A percentile compares a stretch with the other conserved stretches of the same genome.
These are phyloP conservation scores for Microcaecilia unicolor DNA, from an alignment of 2,797 vertebrate genomes.

Conservation along the genomic window DNA sequence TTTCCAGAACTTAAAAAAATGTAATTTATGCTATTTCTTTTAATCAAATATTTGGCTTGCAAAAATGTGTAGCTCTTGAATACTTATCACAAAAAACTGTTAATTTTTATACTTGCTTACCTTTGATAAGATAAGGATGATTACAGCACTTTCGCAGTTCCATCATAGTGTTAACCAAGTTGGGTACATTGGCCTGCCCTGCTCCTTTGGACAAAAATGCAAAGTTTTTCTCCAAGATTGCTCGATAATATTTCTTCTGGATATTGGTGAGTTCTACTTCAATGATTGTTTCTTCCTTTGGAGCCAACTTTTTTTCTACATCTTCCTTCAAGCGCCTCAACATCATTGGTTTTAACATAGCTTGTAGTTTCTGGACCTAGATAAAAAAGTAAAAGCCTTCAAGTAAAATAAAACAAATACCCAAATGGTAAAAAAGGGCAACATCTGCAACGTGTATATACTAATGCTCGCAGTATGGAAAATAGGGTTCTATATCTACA, in stretches of 20 bases:
- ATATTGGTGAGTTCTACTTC: conserved; percentile 98
- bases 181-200: conserved; percentile 93
- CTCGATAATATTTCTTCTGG: conserved; percentile 97
- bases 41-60: not conserved
- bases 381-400: no score
- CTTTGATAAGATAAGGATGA: conserved; percentile 98
- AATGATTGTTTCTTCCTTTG: conserved; percentile 96
- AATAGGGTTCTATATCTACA: no score
- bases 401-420: no score
- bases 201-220: conserved; percentile 95
- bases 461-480: no score
- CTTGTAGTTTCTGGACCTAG: conserved; percentile 94
- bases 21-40: no score
- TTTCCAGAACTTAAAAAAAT: no score
- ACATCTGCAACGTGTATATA: not conserved
- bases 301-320: conserved; percentile 95
- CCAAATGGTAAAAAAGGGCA: no score
- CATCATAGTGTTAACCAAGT: conserved; percentile 98
- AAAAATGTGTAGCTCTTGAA: not conserved
- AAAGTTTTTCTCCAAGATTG: conserved; percentile 96
- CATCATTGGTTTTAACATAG: conserved; percentile 97
- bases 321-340: conserved; percentile 92
- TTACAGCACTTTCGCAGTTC: conserved; percentile 97
- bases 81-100: no score
- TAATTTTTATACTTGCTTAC: no score